phyloP scores from a whole-genome alignment of 2,888 invertebrate species.

The Argyresthia goedartella region DNA sequence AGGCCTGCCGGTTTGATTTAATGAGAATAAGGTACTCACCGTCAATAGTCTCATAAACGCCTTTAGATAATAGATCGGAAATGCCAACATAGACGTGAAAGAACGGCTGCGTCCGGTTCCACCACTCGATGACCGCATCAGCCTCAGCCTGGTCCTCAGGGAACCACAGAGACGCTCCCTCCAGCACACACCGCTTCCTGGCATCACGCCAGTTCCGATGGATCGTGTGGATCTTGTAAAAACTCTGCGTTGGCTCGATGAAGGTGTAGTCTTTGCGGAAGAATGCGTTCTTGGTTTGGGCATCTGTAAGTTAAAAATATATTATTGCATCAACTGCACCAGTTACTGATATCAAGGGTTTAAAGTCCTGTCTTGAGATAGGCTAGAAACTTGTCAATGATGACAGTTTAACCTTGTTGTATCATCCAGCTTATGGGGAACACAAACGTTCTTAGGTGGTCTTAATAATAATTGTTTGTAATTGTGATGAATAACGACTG shows the following conservation, averaged over 20 bases:
- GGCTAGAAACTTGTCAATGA: no score
- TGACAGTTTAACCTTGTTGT: no score
- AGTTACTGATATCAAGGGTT: no score
- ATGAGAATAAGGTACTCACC: conserved; percentile 19
- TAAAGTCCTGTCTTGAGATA: no score
- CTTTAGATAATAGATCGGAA: conserved; percentile 30
- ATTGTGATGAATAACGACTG: no score
- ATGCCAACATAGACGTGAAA: conserved; percentile 29
- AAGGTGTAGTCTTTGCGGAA: conserved; percentile 46
- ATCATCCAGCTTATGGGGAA: no score
- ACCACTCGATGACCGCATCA: conserved; percentile 19
- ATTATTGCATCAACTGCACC: no score
- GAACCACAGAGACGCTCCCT: conserved; percentile 40
- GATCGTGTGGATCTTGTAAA: conserved; percentile 45
- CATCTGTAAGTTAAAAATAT: conserved; percentile 26
- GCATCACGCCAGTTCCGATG: conserved; percentile 35
- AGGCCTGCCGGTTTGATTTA: no score
- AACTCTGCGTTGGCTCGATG: conserved; percentile 26
- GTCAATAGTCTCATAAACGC: conserved; percentile 34
- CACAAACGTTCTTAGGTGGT: no score
- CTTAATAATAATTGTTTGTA: no score
- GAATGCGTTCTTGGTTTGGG: conserved; percentile 28
- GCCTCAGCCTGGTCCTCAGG: conserved; percentile 35
- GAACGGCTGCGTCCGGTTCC: conserved; percentile 23
- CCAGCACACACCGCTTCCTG: conserved; percentile 29